Percentiles rank a stretch among this genome's conserved stretches.
These are phyloP conservation scores for Ceratina japonica DNA, from an alignment of 1,140 invertebrate species.

Conservation along the genomic window DNA sequence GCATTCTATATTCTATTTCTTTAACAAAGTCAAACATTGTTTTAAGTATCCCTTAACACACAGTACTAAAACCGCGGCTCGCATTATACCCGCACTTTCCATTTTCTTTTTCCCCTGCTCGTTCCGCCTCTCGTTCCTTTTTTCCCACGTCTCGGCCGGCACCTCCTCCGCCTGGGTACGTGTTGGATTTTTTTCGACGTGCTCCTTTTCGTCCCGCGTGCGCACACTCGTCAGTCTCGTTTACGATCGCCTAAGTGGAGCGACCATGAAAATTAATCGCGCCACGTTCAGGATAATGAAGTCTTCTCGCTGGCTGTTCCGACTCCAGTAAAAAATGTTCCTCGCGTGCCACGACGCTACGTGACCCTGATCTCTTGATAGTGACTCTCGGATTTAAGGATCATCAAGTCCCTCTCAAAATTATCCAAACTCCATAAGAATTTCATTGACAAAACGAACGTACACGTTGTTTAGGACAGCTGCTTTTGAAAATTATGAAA, in stretches of 20 bases:
- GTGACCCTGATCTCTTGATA: background rate
- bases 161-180: slow-evolving; percentile 4
- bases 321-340: slow-evolving; percentile 13
- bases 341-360: background rate
- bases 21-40: no score
- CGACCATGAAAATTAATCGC: slow-evolving; percentile 50
- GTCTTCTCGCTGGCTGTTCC: background rate
- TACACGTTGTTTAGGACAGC: no score
- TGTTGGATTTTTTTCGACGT: slow-evolving; percentile 22
- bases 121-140: background rate
- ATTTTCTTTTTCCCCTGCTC: background rate
- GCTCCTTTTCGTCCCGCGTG: slow-evolving; percentile 21
- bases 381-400: background rate
- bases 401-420: no score
- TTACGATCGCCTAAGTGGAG: slow-evolving; percentile 44
- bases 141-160: slow-evolving; percentile 22
- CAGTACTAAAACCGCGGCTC: background rate
- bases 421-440: no score
- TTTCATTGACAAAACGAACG: no score
- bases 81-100: background rate
- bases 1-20: no score
- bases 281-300: slow-evolving; percentile 41
- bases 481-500: no score
- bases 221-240: slow-evolving; percentile 37
- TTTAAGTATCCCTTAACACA: no score